Base-by-base conservation (phyloP, 2,888 invertebrate genomes). In the Tenthredo mesomela region DNA sequence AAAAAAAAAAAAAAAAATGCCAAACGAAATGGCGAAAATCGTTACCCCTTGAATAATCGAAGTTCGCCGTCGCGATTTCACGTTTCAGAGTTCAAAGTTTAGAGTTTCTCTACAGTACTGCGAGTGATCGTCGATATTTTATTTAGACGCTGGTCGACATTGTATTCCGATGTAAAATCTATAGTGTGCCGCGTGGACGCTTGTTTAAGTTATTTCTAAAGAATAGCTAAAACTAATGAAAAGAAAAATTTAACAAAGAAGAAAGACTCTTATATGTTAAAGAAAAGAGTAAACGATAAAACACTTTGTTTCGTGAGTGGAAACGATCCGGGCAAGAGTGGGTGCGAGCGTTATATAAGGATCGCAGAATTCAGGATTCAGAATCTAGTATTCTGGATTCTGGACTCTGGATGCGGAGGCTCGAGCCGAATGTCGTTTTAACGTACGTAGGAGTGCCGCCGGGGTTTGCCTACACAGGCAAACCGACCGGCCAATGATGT, bases 401-500 rank as follows among this genome's bases (percentile, higher is more conserved):
- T 47, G 82, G 82, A 82, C 47, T 82, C 47, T 82, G 67, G 65
- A 82, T 82, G 18, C 37, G 65, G 80, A 80, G 47, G 65, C 82
- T 65, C 65, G 67, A 43, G 47, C 21, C 54, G 54, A 54, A 77
- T 65, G 82, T 67, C 82, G 82, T 82, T 82, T 82, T 47, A 70
- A 82, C 85, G 85, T 85, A 85, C 88, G 86, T 87, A 86, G 88
- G 86, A 87, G 88, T 90, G 90, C 89, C 89, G 91, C 90, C 88
- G 89, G 87, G 90, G 90, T 92, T 92, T 90, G 91, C 90, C 87
- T 80, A 61, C 33, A 87, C 86, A 87, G 85, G 90, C 90, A 91
- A 91, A 90, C 90, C 88, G 89, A 85, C 88, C 82, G 88, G 88
- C 90, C 91, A 88, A 91, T 92, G 91, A 92, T 93, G 93, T 93